Base-by-base conservation (phyloP, 2,113 vertebrate genomes). In the Sigmodon hispidus region DNA sequence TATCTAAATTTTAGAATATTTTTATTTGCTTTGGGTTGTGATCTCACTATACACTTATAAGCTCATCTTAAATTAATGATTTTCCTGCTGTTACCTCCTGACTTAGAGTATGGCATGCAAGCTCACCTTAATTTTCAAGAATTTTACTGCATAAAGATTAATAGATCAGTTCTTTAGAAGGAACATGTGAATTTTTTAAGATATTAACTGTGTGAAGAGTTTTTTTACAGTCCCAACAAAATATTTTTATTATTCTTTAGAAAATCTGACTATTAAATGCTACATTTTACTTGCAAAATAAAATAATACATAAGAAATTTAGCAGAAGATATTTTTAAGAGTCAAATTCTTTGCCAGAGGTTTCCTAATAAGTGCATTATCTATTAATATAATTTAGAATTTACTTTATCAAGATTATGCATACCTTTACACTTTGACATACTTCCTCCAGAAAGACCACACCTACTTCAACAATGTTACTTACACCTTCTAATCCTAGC, bases 41-140 rank as follows among this genome's bases (percentile, higher is more conserved):
- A 26, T 83, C 22, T 59, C 26, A 50, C 34, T 55, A 17, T n/a
- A 34, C 55, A 17, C 1, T 55, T 55, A 4, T 2, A 80, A 40
- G 5, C 36, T 83, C 17, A 12, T 6, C 5, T 43, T 75, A 48
- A 75, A 29, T 11, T 43, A 57, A 83, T 80, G 17, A 17, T 80
- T 11, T 19, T 36, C 48, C 36, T 52, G 26, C 26, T 5, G 5
- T 55, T 7, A 13, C 1, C 80, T 61, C n/a, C 36, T 61, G 17
- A 80, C 8, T 77, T 15, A 34, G 45, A 52, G 12, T 21, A 15
- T 55, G 9, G 17, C 0, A 21, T 57, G 34, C 19, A 55, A 31
- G 4, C 3, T 3, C 1, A n/a, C 6, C 8, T 1, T 55, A 87
- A 57, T n/a, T n/a, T n/a, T n/a, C n/a, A n/a, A n/a, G n/a, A 40